A percentile compares a stretch with the other conserved stretches of the same genome.
Conservation (phyloP, 1,140 invertebrate species). For the Sycophila sp. region DNA sequence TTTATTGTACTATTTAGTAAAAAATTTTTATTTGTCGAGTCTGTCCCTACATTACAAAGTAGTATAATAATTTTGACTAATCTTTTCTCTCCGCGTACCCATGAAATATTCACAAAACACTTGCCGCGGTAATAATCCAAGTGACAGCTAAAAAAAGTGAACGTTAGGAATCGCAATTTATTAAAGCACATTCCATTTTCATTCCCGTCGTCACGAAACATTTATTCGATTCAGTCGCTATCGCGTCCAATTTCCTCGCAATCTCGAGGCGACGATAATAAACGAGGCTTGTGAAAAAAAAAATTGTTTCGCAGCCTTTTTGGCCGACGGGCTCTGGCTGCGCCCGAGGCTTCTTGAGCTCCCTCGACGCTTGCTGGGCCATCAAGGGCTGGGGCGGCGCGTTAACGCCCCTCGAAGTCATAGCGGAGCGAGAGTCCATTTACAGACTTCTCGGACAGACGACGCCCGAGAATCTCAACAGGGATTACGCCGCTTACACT, state of each 20-base stretch:
- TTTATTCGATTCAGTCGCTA: too few relatives aligned
- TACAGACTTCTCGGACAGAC: constrained; percentile 93
- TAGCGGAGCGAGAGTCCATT: constrained; percentile 95
- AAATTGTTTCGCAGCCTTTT: constrained; percentile 78
- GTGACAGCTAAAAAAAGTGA: neutral
- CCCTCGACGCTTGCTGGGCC: constrained; percentile 96
- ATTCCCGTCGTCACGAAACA: neutral
- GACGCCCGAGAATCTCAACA: constrained; percentile 93
- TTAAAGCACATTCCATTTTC: too few relatives aligned
- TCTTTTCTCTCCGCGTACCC: too few relatives aligned
- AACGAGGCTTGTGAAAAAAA: neutral
- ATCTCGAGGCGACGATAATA: neutral
- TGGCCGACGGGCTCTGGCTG: constrained; percentile 99
- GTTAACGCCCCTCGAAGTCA: constrained; percentile 79
- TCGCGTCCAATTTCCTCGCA: neutral
- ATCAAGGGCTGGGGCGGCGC: constrained; percentile 83
- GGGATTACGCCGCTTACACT: constrained; percentile 88
- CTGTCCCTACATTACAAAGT: too few relatives aligned
- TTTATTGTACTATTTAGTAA: too few relatives aligned
- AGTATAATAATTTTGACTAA: too few relatives aligned
- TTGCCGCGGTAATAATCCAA: too few relatives aligned
- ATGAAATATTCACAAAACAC: too few relatives aligned
- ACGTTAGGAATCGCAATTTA: neutral
- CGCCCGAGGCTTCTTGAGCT: constrained; percentile 95
- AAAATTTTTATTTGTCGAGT: too few relatives aligned